phyloP scores from a whole-genome alignment of 2,888 invertebrate genomes.

The Steinernema carpocapsae region DNA sequence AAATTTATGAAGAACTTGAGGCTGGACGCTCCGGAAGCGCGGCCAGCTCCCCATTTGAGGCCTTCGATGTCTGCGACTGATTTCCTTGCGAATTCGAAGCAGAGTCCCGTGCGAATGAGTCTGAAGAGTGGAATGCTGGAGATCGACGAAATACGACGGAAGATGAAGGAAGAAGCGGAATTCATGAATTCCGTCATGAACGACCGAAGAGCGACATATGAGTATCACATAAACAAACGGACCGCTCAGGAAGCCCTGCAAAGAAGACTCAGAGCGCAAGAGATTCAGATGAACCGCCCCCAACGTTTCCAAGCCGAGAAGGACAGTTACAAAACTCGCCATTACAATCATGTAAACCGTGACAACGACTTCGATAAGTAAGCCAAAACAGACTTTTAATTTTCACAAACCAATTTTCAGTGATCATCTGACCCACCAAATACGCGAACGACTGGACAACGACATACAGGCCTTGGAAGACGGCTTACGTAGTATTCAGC shows the following conservation, averaged over 20 bases:
- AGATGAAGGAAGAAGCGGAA: not conserved
- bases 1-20: not conserved
- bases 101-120: not conserved
- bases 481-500: not conserved
- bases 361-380: not conserved
- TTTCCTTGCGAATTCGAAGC: not conserved
- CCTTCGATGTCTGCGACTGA: not conserved
- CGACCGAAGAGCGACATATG: conserved; percentile 1
- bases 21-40: not conserved
- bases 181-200: conserved; percentile 17
- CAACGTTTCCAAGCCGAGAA: too few relatives aligned
- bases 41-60: not conserved
- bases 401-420: not conserved
- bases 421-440: not conserved
- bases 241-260: not conserved
- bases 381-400: not conserved
- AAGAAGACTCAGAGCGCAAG: too few relatives aligned
- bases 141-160: not conserved
- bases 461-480: conserved; percentile 3
- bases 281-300: too few relatives aligned
- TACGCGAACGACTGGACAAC: conserved; percentile 7
- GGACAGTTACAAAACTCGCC: too few relatives aligned
- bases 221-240: not conserved
- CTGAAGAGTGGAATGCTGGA: not conserved
- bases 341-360: not conserved